These are phyloP conservation scores for Leptopilina clavipes DNA, from an alignment of 1,140 invertebrate genomes.

Conservation along the genomic window DNA sequence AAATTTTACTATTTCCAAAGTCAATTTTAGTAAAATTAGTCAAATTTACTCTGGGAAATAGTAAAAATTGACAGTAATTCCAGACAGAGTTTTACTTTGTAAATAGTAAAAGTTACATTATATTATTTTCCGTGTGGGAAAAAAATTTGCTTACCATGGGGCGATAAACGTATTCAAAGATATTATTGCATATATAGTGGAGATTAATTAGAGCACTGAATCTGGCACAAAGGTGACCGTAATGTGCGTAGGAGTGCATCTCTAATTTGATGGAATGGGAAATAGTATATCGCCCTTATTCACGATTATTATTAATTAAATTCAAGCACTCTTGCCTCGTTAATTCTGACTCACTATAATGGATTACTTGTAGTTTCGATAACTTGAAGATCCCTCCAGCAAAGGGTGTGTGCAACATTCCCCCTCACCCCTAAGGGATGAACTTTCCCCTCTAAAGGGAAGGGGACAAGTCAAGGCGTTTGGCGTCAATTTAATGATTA, in stretches of 20 bases:
- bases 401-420: no score
- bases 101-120: no score
- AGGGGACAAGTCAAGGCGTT: slow-evolving; percentile 6
- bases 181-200: neutral
- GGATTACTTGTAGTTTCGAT: slow-evolving; percentile 1
- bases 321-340: slow-evolving; percentile 5
- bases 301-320: slow-evolving; percentile 17
- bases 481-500: slow-evolving; percentile 28
- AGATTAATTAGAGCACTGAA: slow-evolving; percentile 4
- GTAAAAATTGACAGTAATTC: no score
- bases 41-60: no score
- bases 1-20: no score
- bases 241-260: neutral
- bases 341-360: neutral
- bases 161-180: neutral
- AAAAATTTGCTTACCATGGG: neutral
- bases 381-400: neutral
- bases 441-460: neutral
- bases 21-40: no score
- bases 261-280: neutral
- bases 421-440: neutral
- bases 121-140: no score
- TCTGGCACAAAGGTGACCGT: neutral
- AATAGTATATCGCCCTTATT: neutral
- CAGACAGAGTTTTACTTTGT: no score